Evolutionary conservation across 2,888 invertebrate genomes (phyloP).

Genomic region (Megaustenia siamemsis): DNA sequence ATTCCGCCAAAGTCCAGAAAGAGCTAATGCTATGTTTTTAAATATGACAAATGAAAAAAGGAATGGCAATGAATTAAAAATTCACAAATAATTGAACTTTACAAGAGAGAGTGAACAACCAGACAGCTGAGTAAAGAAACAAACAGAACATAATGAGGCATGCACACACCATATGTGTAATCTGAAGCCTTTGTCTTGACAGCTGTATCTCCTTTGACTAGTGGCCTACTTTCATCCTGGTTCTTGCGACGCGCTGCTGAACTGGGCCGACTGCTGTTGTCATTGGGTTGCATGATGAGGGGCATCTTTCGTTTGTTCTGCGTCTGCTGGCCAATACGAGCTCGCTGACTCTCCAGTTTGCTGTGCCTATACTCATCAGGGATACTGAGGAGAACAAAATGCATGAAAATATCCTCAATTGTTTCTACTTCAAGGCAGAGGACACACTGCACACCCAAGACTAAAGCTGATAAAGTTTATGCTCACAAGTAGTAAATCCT

Average conservation of each 20-base stretch:
- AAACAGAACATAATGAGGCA: background rate
- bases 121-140: background rate
- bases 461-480: too few species aligned
- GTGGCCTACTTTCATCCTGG: constrained; percentile 69
- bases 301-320: constrained; percentile 65
- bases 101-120: too few species aligned
- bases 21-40: too few species aligned
- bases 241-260: constrained; percentile 63
- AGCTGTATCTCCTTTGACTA: constrained; percentile 62
- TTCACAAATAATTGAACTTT: too few species aligned
- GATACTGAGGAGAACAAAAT: constrained; percentile 59
- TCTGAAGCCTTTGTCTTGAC: constrained; percentile 67
- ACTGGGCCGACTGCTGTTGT: constrained; percentile 60
- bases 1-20: too few species aligned
- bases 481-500: too few species aligned
- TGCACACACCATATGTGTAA: constrained; percentile 59
- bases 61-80: too few species aligned
- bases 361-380: constrained; percentile 69
- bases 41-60: too few species aligned
- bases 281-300: constrained; percentile 71
- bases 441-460: too few species aligned
- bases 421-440: too few species aligned
- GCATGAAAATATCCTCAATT: too few species aligned
- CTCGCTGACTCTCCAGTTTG: constrained; percentile 66
- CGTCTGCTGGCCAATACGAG: constrained; percentile 66